Base-by-base conservation (phyloP, 2,113 vertebrate genomes). In the Xenopus laevis region DNA sequence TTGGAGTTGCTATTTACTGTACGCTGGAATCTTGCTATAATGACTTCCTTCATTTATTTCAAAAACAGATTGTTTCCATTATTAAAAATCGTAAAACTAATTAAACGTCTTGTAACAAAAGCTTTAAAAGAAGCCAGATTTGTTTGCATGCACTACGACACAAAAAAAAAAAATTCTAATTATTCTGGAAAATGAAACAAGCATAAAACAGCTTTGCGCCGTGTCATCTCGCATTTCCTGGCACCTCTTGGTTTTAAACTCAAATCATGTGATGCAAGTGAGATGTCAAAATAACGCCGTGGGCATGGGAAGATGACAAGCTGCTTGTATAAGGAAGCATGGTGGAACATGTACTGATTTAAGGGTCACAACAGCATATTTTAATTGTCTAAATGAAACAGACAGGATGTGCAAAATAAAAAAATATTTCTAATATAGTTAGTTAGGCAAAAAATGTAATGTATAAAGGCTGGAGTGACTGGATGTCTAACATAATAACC, bases 41-140 rank as follows among this genome's bases (percentile, higher is more conserved):
- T 55, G 1, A n/a, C 8, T n/a, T 55, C 15, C 13, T 55, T 55
- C 16, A 55, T n/a, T 16, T 55, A 55, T 55, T 55, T 55, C 13
- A 55, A 55, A 55, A 55, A n/a, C 53, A 55, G 53, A 50, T 50
- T 50, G 47, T 55, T 55, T 55, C 16, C 53, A 55, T 55, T 55
- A 55, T 16, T n/a, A 55, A 55, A 55, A n/a, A n/a, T 55, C 8
- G 53, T 16, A 55, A n/a, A 55, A 55, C 53, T 55, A 55, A 55
- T 55, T 55, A 55, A n/a, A 55, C 16, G 53, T 16, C 17, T 55
- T 55, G 13, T 55, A n/a, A 55, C 53, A n/a, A 16, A 55, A 55
- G 15, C 53, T n/a, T 55, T 55, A 4, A 18, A 55, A 55, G 6
- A 55, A 55, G 4, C 17, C 53, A 55, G 47, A 12, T 13, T 50